Conservation (phyloP, 2,888 invertebrate species). For the Arge pagana region DNA sequence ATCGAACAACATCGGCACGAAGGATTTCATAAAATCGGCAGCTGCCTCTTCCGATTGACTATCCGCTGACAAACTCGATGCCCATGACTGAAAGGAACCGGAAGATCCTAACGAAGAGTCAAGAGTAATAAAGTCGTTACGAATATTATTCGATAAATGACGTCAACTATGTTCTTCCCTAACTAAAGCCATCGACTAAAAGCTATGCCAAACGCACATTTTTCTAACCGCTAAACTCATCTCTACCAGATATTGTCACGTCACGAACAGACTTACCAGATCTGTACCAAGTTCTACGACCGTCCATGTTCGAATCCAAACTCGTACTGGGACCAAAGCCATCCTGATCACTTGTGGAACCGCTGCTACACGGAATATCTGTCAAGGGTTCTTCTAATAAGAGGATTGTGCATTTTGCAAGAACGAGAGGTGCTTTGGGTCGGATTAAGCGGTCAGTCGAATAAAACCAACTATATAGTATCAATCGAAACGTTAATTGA, state of each 20-base stretch:
- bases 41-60: conserved; percentile 65
- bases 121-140: too few relatives aligned
- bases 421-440: too few relatives aligned
- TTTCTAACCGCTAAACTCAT: conserved; percentile 8
- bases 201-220: too few relatives aligned
- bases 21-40: conserved; percentile 70
- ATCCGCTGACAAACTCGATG: conserved; percentile 67
- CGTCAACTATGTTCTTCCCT: too few relatives aligned
- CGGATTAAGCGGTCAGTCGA: too few relatives aligned
- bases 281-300: conserved; percentile 55
- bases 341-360: conserved; percentile 64
- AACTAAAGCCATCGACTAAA: too few relatives aligned
- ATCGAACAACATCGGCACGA: conserved; percentile 68
- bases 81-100: conserved; percentile 68
- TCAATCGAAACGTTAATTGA: too few relatives aligned
- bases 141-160: too few relatives aligned
- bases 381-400: too few relatives aligned
- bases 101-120: conserved; percentile 63
- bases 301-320: conserved; percentile 61
- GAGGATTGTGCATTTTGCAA: too few relatives aligned
- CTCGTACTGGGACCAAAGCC: conserved; percentile 65
- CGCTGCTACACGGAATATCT: conserved; percentile 62
- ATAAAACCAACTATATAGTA: too few relatives aligned
- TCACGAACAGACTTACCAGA: conserved; percentile 49
- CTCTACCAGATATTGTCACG: background rate